Evolutionary conservation across 1,140 invertebrate genomes (phyloP).

Genomic region (Choristoneura fumiferana): DNA sequence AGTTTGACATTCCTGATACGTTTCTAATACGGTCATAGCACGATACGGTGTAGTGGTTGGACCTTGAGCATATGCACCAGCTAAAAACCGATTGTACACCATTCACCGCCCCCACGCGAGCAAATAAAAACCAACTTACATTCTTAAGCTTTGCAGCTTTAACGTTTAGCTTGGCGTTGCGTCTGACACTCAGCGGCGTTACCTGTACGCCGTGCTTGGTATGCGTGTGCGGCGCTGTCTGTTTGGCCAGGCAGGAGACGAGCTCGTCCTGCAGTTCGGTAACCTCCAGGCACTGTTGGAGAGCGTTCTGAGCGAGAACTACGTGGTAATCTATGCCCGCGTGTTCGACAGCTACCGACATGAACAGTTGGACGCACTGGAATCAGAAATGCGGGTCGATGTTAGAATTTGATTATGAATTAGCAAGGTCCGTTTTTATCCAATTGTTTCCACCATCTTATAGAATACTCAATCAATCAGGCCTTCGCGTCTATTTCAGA

Average conservation of each 20-base stretch:
- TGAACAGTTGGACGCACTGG: slow-evolving; percentile 95
- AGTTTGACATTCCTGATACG: too few relatives aligned
- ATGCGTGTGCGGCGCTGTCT: slow-evolving; percentile 93
- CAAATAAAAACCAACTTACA: slow-evolving; percentile 53
- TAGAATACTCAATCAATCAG: too few relatives aligned
- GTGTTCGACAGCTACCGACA: slow-evolving; percentile 96
- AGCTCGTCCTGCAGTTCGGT: slow-evolving; percentile 95
- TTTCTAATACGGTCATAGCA: too few relatives aligned
- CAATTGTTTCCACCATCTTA: too few relatives aligned
- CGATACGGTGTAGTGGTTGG: too few relatives aligned
- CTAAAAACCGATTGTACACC: too few relatives aligned
- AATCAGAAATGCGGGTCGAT: neutral
- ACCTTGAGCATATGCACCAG: too few relatives aligned
- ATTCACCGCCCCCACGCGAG: slow-evolving; percentile 20
- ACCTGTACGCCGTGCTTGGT: slow-evolving; percentile 95
- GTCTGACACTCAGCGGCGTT: slow-evolving; percentile 72
- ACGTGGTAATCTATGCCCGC: slow-evolving; percentile 98
- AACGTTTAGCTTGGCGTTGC: slow-evolving; percentile 24
- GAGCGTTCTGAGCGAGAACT: slow-evolving; percentile 94
- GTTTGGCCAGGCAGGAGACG: slow-evolving; percentile 93
- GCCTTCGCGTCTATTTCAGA: too few relatives aligned
- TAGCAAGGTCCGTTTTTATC: neutral
- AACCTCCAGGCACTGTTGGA: slow-evolving; percentile 93
- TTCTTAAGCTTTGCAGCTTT: slow-evolving; percentile 60
- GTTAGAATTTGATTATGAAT: neutral